Conservation (phyloP, 2,888 invertebrate genomes). For the Erannis defoliaria region DNA sequence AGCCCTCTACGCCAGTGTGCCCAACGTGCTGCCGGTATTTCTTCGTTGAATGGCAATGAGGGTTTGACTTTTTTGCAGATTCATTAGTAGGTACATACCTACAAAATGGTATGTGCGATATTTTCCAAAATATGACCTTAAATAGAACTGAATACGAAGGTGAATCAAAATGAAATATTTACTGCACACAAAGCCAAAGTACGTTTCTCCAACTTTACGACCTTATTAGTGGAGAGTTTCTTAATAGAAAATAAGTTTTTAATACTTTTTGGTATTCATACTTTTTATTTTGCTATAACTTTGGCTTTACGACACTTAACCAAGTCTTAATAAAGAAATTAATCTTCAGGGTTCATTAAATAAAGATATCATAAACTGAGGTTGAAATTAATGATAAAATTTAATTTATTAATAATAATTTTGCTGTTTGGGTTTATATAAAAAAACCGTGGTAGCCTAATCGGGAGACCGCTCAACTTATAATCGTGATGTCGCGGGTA, state of each 20-base stretch:
- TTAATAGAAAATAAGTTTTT: neutral
- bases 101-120: too few relatives aligned
- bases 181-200: constrained; percentile 3
- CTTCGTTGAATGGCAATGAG: too few relatives aligned
- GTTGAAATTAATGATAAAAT: neutral
- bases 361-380: neutral
- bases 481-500: too few relatives aligned
- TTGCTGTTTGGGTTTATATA: too few relatives aligned
- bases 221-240: neutral
- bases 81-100: too few relatives aligned
- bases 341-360: constrained; percentile 4
- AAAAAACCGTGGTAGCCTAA: too few relatives aligned
- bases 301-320: neutral
- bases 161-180: constrained; percentile 1
- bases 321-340: neutral
- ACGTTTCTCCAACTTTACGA: constrained; percentile 2
- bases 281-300: neutral
- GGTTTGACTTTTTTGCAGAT: neutral
- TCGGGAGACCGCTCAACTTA: too few relatives aligned
- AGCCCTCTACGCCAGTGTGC: too few relatives aligned
- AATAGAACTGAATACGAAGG: neutral
- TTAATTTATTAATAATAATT: too few relatives aligned
- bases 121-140: neutral
- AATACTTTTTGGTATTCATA: neutral
- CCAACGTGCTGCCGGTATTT: too few relatives aligned